These are phyloP conservation scores for Telmatochromis sp. DNA, from an alignment of 2,113 vertebrate species.

Conservation along the genomic window DNA sequence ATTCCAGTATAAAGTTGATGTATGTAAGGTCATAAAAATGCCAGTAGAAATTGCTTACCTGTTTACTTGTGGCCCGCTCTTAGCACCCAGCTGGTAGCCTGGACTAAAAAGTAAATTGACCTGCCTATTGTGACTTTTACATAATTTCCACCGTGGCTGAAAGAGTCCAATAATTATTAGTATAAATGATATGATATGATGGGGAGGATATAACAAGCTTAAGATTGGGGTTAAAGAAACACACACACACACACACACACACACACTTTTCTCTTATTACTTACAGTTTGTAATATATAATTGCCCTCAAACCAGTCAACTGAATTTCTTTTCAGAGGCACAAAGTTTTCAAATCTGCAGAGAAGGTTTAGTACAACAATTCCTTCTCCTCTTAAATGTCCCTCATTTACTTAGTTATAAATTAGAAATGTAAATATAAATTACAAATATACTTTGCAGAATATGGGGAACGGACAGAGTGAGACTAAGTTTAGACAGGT, in stretches of 20 bases:
- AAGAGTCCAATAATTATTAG: background rate
- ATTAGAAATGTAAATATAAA: background rate
- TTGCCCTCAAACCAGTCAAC: background rate
- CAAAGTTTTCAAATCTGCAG: background rate
- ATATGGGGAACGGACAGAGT: fast-evolving
- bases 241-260: background rate
- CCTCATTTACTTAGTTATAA: background rate
- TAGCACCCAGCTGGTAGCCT: background rate
- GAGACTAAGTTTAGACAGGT: background rate
- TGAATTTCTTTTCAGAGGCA: background rate
- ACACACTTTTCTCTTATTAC: background rate
- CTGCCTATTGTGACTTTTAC: background rate
- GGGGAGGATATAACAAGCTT: background rate
- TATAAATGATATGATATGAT: background rate
- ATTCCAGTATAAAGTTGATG: background rate
- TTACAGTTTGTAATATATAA: background rate
- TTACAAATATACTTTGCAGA: background rate
- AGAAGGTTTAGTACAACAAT: background rate
- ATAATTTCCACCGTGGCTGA: background rate
- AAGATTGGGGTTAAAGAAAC: background rate
- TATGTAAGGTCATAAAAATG: background rate
- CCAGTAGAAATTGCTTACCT: background rate
- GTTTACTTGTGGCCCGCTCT: background rate
- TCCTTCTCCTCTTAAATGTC: background rate
- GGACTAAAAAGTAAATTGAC: background rate